Evolutionary conservation across 2,797 vertebrate genomes (phyloP).

Genomic region (Myotis findleyi): DNA sequence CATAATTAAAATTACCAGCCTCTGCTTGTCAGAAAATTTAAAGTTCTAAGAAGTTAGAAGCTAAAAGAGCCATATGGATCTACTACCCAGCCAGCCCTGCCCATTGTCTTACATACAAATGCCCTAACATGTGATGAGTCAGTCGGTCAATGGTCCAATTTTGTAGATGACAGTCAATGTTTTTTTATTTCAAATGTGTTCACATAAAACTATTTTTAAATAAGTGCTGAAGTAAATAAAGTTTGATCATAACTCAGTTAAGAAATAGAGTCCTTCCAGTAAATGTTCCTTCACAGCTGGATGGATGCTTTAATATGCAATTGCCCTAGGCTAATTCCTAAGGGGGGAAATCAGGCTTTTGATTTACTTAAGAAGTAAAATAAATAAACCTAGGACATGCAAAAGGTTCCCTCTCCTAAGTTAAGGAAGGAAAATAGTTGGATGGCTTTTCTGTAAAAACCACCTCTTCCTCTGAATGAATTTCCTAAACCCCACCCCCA

Average conservation of each 20-base stretch:
- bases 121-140: conserved; percentile 19
- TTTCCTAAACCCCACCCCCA: conserved; percentile 29
- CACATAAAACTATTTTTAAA: conserved; percentile 73
- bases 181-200: conserved; percentile 60
- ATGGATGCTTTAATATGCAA: conserved; percentile 69
- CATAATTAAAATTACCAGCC: conserved; percentile 2
- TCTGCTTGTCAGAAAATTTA: conserved; percentile 23
- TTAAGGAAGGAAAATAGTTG: conserved; percentile 34
- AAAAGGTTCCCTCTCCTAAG: conserved; percentile 45
- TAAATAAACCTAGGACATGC: conserved; percentile 60
- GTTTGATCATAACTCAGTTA: conserved; percentile 70
- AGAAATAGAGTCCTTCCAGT: conserved; percentile 69
- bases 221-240: conserved; percentile 76
- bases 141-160: conserved; percentile 53
- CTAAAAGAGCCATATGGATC: not conserved
- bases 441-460: conserved; percentile 38
- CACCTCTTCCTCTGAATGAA: conserved; percentile 40
- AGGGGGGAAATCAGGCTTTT: not conserved
- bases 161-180: conserved; percentile 46
- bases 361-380: conserved; percentile 73
- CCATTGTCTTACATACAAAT: not conserved
- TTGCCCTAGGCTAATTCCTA: conserved; percentile 43
- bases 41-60: not conserved
- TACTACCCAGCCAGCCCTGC: not conserved
- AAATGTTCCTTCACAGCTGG: conserved; percentile 67